Conservation (phyloP, 2,888 invertebrate species). For the Asteroscopus sphinx region DNA sequence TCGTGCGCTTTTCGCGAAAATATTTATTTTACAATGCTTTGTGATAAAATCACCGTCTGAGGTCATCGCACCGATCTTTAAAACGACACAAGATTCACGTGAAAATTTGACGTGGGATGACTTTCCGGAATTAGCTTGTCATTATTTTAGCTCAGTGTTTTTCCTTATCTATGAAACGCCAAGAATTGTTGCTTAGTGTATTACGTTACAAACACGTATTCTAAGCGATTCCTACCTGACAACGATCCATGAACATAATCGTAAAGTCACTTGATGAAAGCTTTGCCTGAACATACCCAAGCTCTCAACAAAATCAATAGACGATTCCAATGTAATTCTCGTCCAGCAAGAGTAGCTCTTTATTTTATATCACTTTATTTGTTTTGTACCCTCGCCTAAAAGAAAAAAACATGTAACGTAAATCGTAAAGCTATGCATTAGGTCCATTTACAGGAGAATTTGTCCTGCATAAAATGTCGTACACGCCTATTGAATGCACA, state of each 20-base stretch:
- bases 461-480: conserved; percentile 51
- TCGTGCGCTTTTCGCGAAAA: conserved; percentile 67
- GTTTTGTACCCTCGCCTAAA: conserved; percentile 31
- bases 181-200: conserved; percentile 9
- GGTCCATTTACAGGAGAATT: conserved; percentile 50
- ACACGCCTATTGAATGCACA: conserved; percentile 65
- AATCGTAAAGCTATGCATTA: conserved; percentile 34
- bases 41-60: conserved; percentile 71
- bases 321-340: conserved; percentile 44
- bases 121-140: conserved; percentile 58
- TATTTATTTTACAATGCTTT: conserved; percentile 68
- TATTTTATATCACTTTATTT: conserved; percentile 42
- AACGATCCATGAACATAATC: conserved; percentile 37
- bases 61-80: conserved; percentile 68
- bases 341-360: conserved; percentile 31
- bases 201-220: conserved; percentile 17
- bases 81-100: conserved; percentile 57
- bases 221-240: conserved; percentile 22
- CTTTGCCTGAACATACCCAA: conserved; percentile 25
- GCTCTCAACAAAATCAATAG: conserved; percentile 41
- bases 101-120: conserved; percentile 56
- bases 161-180: not conserved
- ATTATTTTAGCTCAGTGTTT: conserved; percentile 42
- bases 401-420: conserved; percentile 28
- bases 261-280: conserved; percentile 46